Evolutionary conservation across 2,888 invertebrate genomes (phyloP), one percentile per base, ranked within the genome.

Genomic region (Oligia strigilis): DNA sequence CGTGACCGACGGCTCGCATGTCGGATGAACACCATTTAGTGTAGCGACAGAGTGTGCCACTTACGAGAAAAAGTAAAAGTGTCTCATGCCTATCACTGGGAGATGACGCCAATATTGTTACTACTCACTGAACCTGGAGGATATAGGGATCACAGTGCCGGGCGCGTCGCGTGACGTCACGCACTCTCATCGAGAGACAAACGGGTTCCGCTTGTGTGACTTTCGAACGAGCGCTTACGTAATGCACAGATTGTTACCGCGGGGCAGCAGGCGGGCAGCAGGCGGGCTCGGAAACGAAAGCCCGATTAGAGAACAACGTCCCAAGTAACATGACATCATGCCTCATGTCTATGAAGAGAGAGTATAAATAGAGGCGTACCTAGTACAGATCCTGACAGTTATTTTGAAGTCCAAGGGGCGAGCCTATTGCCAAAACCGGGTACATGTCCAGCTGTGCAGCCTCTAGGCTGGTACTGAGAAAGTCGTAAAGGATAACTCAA

Each of bases 221-320:
- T 83, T 83, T 83, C 83, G 52, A 85, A 36, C 66, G 29, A 55
- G 23, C 14, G 17, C 17, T 83, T 85, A 60, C 52, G 75, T 85
- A 83, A 83, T 1, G 14, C 23, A 43, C 64, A 17, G 60, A 65
- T 64, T 52, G 66, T 80, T 72, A 52, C 72, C 85, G 43, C 62
- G 29, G 29, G 29, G 29, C 29, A 29, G 29, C 29, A 29, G 29
- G 29, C 29, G 29, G 29, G 29, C 29, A 29, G 29, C 29, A 29
- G 17, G 17, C 62, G 3, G 17, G 36, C 74, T 11, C 43, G 29
- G 9, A 78, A 81, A 78, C n/a, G 78, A 78, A 78, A 78, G 81
- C 72, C 55, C 40, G 19, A 66, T 6, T 19, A 13, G 40, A 43
- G 65, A 72, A n/a, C 13, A n/a, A n/a, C 13, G 66, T 6, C n/a